Evolutionary conservation across 2,113 vertebrate species (phyloP), one percentile per base, ranked within the genome.

Genomic region (Poeciliopsis retropinna): DNA sequence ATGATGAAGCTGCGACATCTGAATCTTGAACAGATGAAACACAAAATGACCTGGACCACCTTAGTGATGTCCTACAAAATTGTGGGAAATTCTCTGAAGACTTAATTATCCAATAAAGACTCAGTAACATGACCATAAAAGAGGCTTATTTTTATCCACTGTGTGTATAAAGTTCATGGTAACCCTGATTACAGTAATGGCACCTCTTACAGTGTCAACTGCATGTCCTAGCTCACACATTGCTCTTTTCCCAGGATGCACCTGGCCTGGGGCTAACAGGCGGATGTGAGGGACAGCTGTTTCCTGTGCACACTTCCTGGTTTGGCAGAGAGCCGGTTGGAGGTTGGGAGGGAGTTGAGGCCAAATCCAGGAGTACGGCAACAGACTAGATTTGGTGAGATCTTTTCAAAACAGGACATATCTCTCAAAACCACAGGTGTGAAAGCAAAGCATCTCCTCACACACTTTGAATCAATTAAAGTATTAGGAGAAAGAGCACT

Each of bases 201-300:
- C 82, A 84, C 80, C 74, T 79, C 28, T 13, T 79, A 84, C 67
- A 81, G 74, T 77, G 54, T 83, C 78, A 71, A 81, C 75, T 72
- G 34, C 88, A 84, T 74, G 79, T 78, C 73, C 73, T 80, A 64
- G 77, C 85, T 89, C 88, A 91, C 86, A 91, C 84, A 86, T 87
- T 63, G 60, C 82, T 82, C 63, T 76, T 28, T 94, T 93, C 93
- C 93, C 94, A 95, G 95, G 95, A 96, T 95, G 94, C 95, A 96
- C 95, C 95, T 96, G 95, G 95, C 75, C 61, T 71, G 75, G 72
- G 82, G 65, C 78, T 25, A 88, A 64, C 51, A 64, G 83, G 81
- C 92, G 94, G 95, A 95, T 82, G 86, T 75, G 70, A 75, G 90
- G 86, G 87, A 88, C 94, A 95, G 94, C 95, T 95, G 95, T 89